Base-by-base conservation (phyloP, 2,797 vertebrate species). In the Cyprinodon diabolis region DNA sequence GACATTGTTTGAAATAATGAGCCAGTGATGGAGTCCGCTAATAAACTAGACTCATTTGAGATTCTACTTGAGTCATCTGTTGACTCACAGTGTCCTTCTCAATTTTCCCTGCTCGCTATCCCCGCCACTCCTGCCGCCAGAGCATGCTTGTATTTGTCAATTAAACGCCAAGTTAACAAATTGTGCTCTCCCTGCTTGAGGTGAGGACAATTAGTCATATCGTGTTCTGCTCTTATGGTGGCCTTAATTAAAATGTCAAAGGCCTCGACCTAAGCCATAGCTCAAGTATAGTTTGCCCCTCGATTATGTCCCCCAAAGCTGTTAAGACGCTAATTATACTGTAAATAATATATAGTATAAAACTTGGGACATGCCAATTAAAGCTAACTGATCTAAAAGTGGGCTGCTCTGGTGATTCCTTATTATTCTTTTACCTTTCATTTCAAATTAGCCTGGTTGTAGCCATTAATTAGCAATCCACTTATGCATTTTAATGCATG, bases 181-280 rank as follows among this genome's bases (percentile, higher is more conserved):
- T 90, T 63, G 84, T 66, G 66, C 77, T 86, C 80, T 87, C 67
- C 62, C 76, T 74, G 80, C 86, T 87, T 17, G 57, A 88, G 78
- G 78, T 83, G 78, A 87, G 69, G 81, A 81, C 85, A 90, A 91
- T 90, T 69, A 81, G 84, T 89, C 83, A 84, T 86, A 79, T 81
- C 82, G 56, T 86, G 66, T 71, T 82, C 74, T 67, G 71, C 84
- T 84, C 84, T 81, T 82, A 81, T 74, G 83, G 84, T 90, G 87
- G 83, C 79, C 86, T 84, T 89, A 90, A 91, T 91, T 91, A 90
- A 91, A 89, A 83, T 81, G 88, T 83, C 88, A 85, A 21, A 74
- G 85, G 69, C 73, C 76, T 48, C 62, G 73, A 77, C 80, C 90
- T 89, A 82, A 76, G 68, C 89, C 86, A 83, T 60, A 75, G 72